Percentiles rank a stretch among this genome's conserved stretches.
phyloP scores from a whole-genome alignment of 1,140 invertebrate genomes.

The Macrobrachium nipponense region DNA sequence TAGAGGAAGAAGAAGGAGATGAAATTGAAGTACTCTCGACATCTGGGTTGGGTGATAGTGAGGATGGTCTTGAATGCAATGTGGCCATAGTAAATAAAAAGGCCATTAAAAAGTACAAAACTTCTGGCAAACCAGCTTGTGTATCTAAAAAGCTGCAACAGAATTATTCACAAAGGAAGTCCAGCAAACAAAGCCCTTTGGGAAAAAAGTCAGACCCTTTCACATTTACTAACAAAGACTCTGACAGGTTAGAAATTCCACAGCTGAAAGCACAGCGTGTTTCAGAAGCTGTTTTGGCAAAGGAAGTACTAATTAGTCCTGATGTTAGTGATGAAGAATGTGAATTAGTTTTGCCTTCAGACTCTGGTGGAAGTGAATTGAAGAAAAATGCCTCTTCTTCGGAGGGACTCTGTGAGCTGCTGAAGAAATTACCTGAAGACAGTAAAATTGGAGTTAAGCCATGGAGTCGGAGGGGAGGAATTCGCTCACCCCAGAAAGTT shows the following conservation, averaged over 20 bases:
- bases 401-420: background rate
- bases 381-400: background rate
- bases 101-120: too few relatives aligned
- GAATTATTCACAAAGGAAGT: background rate
- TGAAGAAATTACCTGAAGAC: background rate
- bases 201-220: background rate
- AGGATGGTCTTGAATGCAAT: slow-evolving; percentile 9
- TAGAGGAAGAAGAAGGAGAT: slow-evolving; percentile 44
- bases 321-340: slow-evolving; percentile 56
- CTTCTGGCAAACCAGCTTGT: too few relatives aligned
- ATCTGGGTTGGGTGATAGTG: slow-evolving; percentile 36
- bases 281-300: slow-evolving; percentile 37
- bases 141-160: background rate
- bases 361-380: background rate
- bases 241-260: slow-evolving; percentile 12
- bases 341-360: slow-evolving; percentile 39
- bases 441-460: background rate
- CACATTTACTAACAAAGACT: background rate
- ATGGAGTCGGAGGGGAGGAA: slow-evolving; percentile 19
- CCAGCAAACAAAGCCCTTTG: background rate
- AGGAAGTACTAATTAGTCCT: slow-evolving; percentile 49
- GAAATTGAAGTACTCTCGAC: slow-evolving; percentile 48
- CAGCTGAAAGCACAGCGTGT: slow-evolving; percentile 29
- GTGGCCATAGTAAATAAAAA: background rate
- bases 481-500: slow-evolving; percentile 44